Evolutionary conservation across 2,888 invertebrate genomes (phyloP).

Genomic region (Scelioninae gen. 2): DNA sequence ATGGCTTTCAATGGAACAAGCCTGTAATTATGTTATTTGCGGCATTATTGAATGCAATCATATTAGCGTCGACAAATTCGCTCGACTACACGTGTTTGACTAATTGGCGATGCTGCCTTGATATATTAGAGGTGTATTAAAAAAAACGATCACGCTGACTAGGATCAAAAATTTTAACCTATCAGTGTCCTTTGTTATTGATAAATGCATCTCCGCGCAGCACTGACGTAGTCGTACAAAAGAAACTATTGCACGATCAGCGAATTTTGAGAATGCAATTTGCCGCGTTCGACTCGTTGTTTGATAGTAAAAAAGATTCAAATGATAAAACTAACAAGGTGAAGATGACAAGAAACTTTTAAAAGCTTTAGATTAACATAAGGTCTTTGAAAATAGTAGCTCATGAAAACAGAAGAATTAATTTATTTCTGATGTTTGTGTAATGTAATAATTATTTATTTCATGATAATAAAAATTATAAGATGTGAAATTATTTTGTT

Average conservation of each 20-base stretch:
- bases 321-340: too few species aligned
- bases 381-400: too few species aligned
- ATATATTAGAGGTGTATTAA: constrained; percentile 22
- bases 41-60: constrained; percentile 37
- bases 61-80: constrained; percentile 25
- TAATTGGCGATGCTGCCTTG: constrained; percentile 11
- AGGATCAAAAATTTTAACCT: constrained; percentile 7
- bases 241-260: constrained; percentile 11
- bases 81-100: constrained; percentile 6
- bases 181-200: neutral
- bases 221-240: constrained; percentile 5
- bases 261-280: constrained; percentile 29
- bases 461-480: too few species aligned
- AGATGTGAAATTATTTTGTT: too few species aligned
- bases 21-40: constrained; percentile 42
- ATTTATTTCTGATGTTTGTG: too few species aligned
- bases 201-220: constrained; percentile 13
- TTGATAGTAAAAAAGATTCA: too few species aligned
- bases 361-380: too few species aligned
- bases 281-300: constrained; percentile 2
- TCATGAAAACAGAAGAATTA: too few species aligned
- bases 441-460: too few species aligned
- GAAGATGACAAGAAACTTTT: too few species aligned
- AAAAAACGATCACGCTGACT: constrained; percentile 1
- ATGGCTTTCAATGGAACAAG: constrained; percentile 26